These are phyloP conservation scores for Melieria crassipennis DNA, from an alignment of 2,888 invertebrate species.

Conservation along the genomic window DNA sequence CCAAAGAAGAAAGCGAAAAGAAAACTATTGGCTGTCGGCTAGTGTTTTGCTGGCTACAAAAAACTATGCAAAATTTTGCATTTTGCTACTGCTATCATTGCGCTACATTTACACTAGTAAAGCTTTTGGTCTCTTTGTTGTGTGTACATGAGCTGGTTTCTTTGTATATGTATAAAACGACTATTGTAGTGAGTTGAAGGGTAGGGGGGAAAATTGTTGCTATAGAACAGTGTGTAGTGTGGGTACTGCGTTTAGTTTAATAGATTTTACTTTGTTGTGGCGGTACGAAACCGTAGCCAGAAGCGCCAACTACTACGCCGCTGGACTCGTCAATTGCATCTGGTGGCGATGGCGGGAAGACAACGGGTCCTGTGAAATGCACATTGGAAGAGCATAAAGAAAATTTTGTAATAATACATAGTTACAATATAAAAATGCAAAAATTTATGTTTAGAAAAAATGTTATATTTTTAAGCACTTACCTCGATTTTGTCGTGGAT, in stretches of 20 bases:
- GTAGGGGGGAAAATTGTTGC: background rate
- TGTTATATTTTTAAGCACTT: slow-evolving; percentile 31
- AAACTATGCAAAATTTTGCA: no score
- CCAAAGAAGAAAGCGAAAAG: background rate
- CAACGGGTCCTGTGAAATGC: slow-evolving; percentile 74
- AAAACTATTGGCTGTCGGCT: no score
- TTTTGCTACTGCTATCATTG: no score
- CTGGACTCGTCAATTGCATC: slow-evolving; percentile 78
- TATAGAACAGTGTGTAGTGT: slow-evolving; percentile 18
- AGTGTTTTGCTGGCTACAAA: slow-evolving; percentile 28
- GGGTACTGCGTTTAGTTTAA: slow-evolving; percentile 29
- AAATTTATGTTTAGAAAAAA: background rate
- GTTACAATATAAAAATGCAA: background rate
- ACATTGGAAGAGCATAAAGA: slow-evolving; percentile 26
- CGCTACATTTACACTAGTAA: slow-evolving; percentile 55
- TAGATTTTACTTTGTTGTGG: slow-evolving; percentile 67
- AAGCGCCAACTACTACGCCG: slow-evolving; percentile 84
- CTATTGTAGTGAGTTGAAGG: background rate
- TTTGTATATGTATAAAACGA: background rate
- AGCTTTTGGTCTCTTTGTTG: slow-evolving; percentile 48
- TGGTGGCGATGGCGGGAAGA: slow-evolving; percentile 78
- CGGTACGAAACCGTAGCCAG: slow-evolving; percentile 87
- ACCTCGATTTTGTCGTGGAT: slow-evolving; percentile 65
- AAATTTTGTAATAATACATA: slow-evolving; percentile 5
- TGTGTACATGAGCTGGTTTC: slow-evolving; percentile 5